Conservation (phyloP, 1,140 invertebrate species). For the Cecropterus lyciades region DNA sequence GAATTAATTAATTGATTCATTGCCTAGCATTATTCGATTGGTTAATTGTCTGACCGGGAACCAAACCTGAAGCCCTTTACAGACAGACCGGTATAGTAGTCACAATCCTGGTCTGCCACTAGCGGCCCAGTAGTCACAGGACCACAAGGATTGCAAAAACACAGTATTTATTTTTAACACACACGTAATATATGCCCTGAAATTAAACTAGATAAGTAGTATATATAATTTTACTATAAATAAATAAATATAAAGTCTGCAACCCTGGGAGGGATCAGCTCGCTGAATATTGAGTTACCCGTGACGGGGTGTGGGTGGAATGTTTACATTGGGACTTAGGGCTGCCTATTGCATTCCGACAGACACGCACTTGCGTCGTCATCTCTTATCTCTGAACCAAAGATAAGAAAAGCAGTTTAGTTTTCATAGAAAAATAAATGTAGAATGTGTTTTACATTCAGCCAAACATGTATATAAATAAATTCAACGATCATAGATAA, state of each 20-base stretch:
- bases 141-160: too few species aligned
- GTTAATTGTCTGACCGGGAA: too few species aligned
- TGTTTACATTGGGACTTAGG: conserved; percentile 78
- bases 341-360: conserved; percentile 75
- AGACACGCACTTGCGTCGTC: conserved; percentile 42
- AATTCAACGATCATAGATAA: neutral
- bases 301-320: conserved; percentile 63
- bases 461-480: neutral
- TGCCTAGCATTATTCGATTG: too few species aligned
- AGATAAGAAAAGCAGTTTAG: conserved; percentile 1
- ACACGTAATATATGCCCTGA: too few species aligned
- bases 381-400: conserved; percentile 20
- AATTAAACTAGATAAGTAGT: too few species aligned
- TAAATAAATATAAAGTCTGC: conserved; percentile 16
- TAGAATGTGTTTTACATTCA: neutral
- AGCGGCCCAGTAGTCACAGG: too few species aligned
- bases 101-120: too few species aligned
- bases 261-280: conserved; percentile 54
- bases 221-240: too few species aligned
- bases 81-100: too few species aligned
- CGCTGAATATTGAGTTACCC: conserved; percentile 70
- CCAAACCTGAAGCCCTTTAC: too few species aligned
- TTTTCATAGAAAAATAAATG: neutral
- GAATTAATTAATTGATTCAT: too few species aligned
- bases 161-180: too few species aligned